phyloP scores from a whole-genome alignment of 2,113 vertebrate genomes.

The Hirundichthys speculiger region DNA sequence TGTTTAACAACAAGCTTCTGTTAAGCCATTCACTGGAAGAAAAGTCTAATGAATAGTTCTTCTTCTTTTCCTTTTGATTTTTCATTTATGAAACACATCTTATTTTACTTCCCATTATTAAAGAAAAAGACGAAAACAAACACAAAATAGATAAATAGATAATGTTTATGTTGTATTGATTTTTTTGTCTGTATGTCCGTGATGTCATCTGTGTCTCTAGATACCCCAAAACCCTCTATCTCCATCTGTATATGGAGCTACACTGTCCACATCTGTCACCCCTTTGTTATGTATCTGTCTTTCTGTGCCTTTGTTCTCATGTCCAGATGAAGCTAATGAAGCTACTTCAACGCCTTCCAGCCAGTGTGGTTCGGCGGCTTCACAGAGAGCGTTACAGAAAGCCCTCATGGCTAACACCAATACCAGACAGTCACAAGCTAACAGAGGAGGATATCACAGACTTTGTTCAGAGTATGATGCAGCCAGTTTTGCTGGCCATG shows the following conservation, averaged over 20 bases:
- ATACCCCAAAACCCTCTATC: constrained; percentile 14
- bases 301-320: constrained; percentile 38
- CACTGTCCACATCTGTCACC: constrained; percentile 13
- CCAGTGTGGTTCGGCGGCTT: constrained; percentile 90
- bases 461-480: constrained; percentile 96
- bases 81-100: not conserved
- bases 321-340: constrained; percentile 97
- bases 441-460: constrained; percentile 94
- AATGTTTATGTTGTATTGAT: constrained; percentile 21
- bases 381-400: constrained; percentile 96
- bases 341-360: constrained; percentile 93
- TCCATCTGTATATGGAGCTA: constrained; percentile 22
- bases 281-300: constrained; percentile 28
- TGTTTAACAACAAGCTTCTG: constrained; percentile 7
- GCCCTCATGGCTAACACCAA: constrained; percentile 89
- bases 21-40: not conserved
- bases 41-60: not conserved
- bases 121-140: not conserved
- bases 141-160: not conserved
- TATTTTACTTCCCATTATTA: not conserved
- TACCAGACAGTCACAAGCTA: constrained; percentile 93
- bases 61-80: not conserved
- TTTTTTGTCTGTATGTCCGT: constrained; percentile 28
- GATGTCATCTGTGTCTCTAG: constrained; percentile 27
- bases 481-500: constrained; percentile 97